Evolutionary conservation across 2,888 invertebrate species (phyloP).

Genomic region (Operophtera brumata): DNA sequence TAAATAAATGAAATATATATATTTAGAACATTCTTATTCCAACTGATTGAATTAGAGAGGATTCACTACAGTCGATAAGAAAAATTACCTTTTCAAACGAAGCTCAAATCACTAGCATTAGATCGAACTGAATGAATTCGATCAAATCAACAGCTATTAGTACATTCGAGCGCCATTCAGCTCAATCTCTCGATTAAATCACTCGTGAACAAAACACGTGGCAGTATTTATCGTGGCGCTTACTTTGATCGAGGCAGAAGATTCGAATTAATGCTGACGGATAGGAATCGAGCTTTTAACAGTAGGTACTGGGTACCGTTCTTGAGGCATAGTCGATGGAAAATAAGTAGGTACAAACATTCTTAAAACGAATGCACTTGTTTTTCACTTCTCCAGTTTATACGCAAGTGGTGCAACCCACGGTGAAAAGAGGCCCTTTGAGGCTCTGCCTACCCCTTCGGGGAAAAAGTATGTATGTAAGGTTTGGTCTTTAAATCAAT

Average conservation of each 20-base stretch:
- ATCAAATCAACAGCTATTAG: conserved; percentile 24
- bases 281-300: conserved; percentile 34
- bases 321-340: background rate
- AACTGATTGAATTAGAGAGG: background rate
- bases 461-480: too few relatives aligned
- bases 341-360: too few relatives aligned
- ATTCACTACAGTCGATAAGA: background rate
- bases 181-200: conserved; percentile 20
- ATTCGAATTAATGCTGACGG: conserved; percentile 61
- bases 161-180: conserved; percentile 14
- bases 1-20: too few relatives aligned
- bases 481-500: too few relatives aligned
- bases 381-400: too few relatives aligned
- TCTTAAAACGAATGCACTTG: too few relatives aligned
- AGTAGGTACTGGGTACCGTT: background rate
- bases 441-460: too few relatives aligned
- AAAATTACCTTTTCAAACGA: background rate
- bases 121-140: conserved; percentile 9
- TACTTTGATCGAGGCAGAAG: conserved; percentile 64
- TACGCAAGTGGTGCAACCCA: too few relatives aligned
- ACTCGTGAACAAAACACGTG: conserved; percentile 47
- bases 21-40: too few relatives aligned
- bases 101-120: conserved; percentile 10
- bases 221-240: conserved; percentile 64
- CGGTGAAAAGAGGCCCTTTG: too few relatives aligned